Conservation (phyloP, 2,797 vertebrate genomes). For the Hirundo rustica region DNA sequence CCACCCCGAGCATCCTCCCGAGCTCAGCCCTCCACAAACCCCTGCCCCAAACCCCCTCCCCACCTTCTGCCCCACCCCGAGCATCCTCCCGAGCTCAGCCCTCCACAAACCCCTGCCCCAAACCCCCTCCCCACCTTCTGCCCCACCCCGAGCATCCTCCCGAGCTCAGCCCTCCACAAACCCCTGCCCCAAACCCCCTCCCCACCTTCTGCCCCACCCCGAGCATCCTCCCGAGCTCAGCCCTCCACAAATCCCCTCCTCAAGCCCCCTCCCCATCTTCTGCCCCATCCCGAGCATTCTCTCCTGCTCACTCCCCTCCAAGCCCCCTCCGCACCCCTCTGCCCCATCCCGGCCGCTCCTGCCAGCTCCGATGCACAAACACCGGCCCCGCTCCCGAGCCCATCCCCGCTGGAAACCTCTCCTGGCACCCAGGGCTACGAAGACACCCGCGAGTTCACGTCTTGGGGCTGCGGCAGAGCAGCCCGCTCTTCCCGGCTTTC, state of each 20-base stretch:
- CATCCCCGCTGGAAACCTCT: rapidly evolving
- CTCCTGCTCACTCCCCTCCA: neutral
- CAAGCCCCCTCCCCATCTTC: neutral
- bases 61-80: neutral
- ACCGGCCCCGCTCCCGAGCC: neutral
- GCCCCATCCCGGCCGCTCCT: neutral
- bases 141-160: neutral
- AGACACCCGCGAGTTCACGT: neutral
- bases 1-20: no score
- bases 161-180: no score
- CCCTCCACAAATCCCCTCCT: no score
- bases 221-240: neutral
- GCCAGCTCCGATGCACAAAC: no score
- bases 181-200: no score
- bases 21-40: no score
- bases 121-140: neutral
- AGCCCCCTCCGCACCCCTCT: neutral
- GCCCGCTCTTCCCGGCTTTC: neutral
- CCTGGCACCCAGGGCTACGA: neutral
- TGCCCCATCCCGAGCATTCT: neutral
- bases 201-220: no score
- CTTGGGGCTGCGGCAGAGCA: neutral
- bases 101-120: no score
- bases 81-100: neutral
- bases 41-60: no score